phyloP scores from a whole-genome alignment of 2,113 vertebrate species.

The Leucoraja erinaceus region DNA sequence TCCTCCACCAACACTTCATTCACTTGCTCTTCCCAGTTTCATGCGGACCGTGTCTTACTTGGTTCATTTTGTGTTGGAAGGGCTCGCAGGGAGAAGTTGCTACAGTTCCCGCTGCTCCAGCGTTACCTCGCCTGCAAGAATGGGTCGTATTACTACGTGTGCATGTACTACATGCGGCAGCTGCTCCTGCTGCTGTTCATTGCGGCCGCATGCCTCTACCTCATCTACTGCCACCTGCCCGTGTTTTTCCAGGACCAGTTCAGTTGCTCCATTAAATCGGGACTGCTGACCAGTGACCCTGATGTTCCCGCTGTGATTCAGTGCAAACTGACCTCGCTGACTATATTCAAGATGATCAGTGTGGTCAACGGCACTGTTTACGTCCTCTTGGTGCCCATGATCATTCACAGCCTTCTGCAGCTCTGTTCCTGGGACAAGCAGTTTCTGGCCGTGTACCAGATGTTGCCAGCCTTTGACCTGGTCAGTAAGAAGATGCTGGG shows the following conservation, averaged over 20 bases:
- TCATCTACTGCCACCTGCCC: constrained; percentile 80
- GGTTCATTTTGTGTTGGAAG: constrained; percentile 50
- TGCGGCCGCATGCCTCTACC: constrained; percentile 76
- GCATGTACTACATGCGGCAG: constrained; percentile 77
- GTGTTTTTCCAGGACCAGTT: constrained; percentile 88
- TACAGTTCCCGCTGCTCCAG: constrained; percentile 92
- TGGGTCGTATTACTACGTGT: constrained; percentile 70
- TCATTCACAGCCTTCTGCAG: constrained; percentile 57
- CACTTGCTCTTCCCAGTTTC: neutral
- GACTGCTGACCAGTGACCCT: constrained; percentile 65
- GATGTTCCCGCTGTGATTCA: constrained; percentile 67
- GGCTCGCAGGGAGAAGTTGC: constrained; percentile 83
- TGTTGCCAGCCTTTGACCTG: constrained; percentile 84
- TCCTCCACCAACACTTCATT: no score
- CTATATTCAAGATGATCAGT: constrained; percentile 82
- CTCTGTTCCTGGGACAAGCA: constrained; percentile 88
- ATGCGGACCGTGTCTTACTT: neutral
- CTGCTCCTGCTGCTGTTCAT: constrained; percentile 79
- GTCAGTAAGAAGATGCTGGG: constrained; percentile 75
- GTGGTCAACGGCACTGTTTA: constrained; percentile 70
- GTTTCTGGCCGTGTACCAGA: constrained; percentile 81
- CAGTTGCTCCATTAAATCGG: constrained; percentile 77
- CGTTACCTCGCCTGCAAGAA: constrained; percentile 86
- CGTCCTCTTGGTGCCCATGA: constrained; percentile 67
- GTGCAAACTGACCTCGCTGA: constrained; percentile 79